Evolutionary conservation across 2,888 invertebrate species (phyloP).

Genomic region (Cyaniris semiargus): DNA sequence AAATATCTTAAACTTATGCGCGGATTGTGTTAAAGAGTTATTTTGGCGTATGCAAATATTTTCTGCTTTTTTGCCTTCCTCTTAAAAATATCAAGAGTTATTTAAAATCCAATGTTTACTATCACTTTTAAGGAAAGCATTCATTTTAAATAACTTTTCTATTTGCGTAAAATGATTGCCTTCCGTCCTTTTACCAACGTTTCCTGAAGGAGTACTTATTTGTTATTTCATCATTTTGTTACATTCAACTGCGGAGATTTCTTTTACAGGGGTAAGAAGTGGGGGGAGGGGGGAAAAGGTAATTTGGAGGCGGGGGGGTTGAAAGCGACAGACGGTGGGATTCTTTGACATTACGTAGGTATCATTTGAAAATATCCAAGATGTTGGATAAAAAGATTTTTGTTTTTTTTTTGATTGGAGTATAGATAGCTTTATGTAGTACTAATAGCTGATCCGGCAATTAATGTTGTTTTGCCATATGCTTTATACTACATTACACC

Average conservation of each 20-base stretch:
- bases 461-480: too few species aligned
- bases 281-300: neutral
- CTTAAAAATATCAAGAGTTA: neutral
- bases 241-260: neutral
- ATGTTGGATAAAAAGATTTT: neutral
- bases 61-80: too few species aligned
- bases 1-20: too few species aligned
- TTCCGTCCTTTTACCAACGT: neutral
- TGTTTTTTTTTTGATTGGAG: too few species aligned
- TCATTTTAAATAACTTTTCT: neutral
- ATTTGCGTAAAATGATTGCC: neutral
- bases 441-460: too few species aligned
- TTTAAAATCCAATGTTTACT: neutral
- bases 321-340: neutral
- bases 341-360: neutral
- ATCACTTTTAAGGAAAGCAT: neutral
- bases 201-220: neutral
- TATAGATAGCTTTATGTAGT: too few species aligned
- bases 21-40: too few species aligned
- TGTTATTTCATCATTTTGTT: slow-evolving; percentile 7
- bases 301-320: neutral
- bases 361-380: neutral
- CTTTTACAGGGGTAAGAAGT: neutral
- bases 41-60: too few species aligned
- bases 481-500: too few species aligned